phyloP scores from a whole-genome alignment of 2,888 invertebrate species.

The Agrotis clavis region DNA sequence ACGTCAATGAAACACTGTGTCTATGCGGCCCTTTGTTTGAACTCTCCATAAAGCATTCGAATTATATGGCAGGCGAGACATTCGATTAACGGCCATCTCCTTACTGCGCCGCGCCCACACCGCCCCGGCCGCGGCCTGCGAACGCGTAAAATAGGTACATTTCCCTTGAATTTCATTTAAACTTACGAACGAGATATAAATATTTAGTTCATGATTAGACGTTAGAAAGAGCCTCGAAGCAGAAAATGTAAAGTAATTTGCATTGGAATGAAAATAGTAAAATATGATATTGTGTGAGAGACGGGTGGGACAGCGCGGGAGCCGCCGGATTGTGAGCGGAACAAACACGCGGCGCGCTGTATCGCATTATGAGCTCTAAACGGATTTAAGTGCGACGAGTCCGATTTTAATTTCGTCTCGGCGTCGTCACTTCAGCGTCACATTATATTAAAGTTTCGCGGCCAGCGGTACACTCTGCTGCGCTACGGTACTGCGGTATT shows the following conservation, averaged over 20 bases:
- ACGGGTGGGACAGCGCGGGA: conserved; percentile 15
- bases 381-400: conserved; percentile 70
- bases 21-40: conserved; percentile 7
- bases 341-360: conserved; percentile 40
- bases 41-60: conserved; percentile 36
- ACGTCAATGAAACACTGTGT: background rate
- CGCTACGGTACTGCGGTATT: background rate
- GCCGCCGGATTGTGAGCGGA: conserved; percentile 12
- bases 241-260: conserved; percentile 73
- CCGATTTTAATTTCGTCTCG: conserved; percentile 72
- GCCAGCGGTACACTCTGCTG: background rate
- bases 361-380: conserved; percentile 71
- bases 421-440: conserved; percentile 56
- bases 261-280: conserved; percentile 71
- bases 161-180: conserved; percentile 50
- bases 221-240: conserved; percentile 58
- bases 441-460: conserved; percentile 42
- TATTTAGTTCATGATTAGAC: conserved; percentile 55
- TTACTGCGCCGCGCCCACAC: background rate
- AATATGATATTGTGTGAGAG: conserved; percentile 65
- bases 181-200: conserved; percentile 53
- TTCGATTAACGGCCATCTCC: conserved; percentile 33
- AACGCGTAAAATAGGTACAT: background rate
- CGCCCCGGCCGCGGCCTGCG: background rate
- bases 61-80: conserved; percentile 39